Conservation (phyloP, 2,113 vertebrate species). For the Pithys albifrons region DNA sequence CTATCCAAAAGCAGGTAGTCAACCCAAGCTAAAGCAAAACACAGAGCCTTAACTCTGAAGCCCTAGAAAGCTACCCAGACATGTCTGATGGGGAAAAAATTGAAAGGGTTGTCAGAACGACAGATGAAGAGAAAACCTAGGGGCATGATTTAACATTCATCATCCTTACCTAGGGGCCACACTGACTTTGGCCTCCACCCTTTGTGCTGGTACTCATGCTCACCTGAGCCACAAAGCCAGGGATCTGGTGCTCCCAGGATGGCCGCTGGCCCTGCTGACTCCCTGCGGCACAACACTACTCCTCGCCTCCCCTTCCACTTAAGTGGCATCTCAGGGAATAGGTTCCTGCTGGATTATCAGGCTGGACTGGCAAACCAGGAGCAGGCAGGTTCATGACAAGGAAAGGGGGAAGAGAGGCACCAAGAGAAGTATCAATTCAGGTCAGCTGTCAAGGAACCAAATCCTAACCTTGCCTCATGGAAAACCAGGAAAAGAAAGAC, state of each 20-base stretch:
- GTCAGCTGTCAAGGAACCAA: not conserved
- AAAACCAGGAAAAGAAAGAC: not conserved
- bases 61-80: not conserved
- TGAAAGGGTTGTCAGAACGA: not conserved
- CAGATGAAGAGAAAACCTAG: not conserved
- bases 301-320: not conserved
- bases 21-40: not conserved
- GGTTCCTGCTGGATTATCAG: slow-evolving; percentile 46
- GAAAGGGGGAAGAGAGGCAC: not conserved
- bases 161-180: not conserved
- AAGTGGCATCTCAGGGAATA: not conserved
- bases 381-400: not conserved
- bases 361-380: slow-evolving; percentile 49
- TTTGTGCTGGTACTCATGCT: accelerated
- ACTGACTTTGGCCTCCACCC: not conserved
- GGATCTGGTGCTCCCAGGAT: not conserved
- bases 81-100: not conserved
- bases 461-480: not conserved
- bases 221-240: not conserved
- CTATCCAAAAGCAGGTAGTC: not conserved
- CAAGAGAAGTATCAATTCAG: not conserved
- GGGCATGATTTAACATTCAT: not conserved
- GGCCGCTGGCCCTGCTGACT: accelerated
- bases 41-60: not conserved
- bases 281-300: accelerated